phyloP scores from a whole-genome alignment of 2,113 vertebrate species.

The Apaloderma vittatum region DNA sequence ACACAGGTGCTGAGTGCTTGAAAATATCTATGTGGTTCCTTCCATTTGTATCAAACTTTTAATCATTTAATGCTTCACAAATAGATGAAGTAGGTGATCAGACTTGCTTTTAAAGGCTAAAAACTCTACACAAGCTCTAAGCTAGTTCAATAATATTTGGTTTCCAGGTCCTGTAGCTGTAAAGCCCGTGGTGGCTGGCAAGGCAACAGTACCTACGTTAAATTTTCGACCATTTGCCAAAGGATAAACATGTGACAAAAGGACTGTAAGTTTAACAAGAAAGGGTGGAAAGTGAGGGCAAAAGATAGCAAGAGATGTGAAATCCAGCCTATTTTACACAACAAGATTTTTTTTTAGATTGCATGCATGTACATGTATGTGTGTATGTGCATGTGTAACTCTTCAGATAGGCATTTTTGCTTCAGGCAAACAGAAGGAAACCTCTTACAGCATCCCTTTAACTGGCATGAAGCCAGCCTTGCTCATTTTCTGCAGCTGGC shows the following conservation, averaged over 20 bases:
- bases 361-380: neutral
- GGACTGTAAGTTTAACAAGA: neutral
- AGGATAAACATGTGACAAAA: neutral
- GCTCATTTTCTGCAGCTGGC: conserved; percentile 82
- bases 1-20: conserved; percentile 27
- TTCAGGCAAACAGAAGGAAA: conserved; percentile 52
- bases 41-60: conserved; percentile 25
- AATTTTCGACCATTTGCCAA: neutral
- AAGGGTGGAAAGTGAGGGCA: neutral
- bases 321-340: neutral
- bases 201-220: neutral
- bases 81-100: neutral
- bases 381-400: neutral
- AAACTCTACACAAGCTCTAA: neutral
- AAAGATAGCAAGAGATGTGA: neutral
- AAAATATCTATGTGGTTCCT: neutral
- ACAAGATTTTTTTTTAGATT: neutral
- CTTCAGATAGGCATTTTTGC: conserved; percentile 46
- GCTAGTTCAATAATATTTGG: neutral
- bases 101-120: neutral
- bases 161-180: neutral
- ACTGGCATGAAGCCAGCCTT: conserved; percentile 76
- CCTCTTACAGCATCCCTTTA: conserved; percentile 55
- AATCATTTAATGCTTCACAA: conserved; percentile 22
- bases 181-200: neutral